These are phyloP conservation scores for Ctenochaetus hawaiiensis DNA, from an alignment of 2,797 vertebrate genomes.

Conservation along the genomic window DNA sequence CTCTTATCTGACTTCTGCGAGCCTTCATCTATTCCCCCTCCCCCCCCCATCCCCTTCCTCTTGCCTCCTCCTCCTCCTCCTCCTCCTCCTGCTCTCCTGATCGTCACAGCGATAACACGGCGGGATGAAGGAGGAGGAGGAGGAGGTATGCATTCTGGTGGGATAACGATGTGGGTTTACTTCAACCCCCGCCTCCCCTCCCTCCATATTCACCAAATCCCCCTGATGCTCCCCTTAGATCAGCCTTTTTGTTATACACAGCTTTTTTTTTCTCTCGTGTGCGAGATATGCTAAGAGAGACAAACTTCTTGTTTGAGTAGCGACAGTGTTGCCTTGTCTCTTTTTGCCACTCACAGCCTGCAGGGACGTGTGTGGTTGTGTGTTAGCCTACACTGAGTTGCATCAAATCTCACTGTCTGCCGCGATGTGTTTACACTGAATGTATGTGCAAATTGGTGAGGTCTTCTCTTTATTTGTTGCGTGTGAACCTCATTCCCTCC, in stretches of 20 bases:
- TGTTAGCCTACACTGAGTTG: background rate
- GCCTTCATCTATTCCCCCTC: conserved; percentile 25
- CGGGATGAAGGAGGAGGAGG: conserved; percentile 41
- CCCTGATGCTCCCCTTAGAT: conserved; percentile 69
- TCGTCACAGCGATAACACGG: conserved; percentile 52
- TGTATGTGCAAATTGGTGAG: conserved; percentile 28
- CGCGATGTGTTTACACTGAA: conserved; percentile 13
- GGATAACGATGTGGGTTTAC: conserved; percentile 55
- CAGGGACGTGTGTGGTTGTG: conserved; percentile 2
- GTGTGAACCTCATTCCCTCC: conserved; percentile 19
- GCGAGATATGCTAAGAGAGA: conserved; percentile 35
- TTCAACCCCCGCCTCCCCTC: background rate
- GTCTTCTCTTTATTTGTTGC: background rate
- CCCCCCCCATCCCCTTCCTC: conserved; percentile 3
- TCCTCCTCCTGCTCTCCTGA: conserved; percentile 50
- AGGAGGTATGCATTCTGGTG: conserved; percentile 44
- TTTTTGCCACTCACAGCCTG: conserved; percentile 11
- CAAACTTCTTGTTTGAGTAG: conserved; percentile 33
- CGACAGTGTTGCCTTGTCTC: conserved; percentile 15
- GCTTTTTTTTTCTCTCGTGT: conserved; percentile 1
- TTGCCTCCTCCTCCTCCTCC: conserved; percentile 45
- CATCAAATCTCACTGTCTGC: background rate
- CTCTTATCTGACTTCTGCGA: conserved; percentile 79
- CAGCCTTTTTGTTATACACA: conserved; percentile 71
- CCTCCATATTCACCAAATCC: conserved; percentile 43